Evolutionary conservation across 2,797 vertebrate species (phyloP), one percentile per base, ranked within the genome.

Genomic region (Melanotaenia parkinsoni): DNA sequence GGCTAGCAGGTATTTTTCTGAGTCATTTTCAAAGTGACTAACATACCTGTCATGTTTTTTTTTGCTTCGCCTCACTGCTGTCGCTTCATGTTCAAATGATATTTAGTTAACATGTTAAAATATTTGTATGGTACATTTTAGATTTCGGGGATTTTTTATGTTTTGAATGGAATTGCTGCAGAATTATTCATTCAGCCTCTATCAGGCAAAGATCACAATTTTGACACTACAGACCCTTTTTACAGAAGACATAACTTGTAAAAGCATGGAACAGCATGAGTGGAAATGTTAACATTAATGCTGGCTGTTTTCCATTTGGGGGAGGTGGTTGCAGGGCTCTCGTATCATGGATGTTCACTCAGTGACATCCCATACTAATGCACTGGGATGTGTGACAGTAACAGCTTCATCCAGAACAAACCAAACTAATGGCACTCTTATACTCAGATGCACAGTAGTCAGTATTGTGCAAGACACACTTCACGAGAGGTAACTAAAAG

Each of bases 1-100:
- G 22, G 70, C 81, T 64, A 28, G 63, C 64, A 67, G 79, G 72
- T 58, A 63, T 88, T 74, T 30, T 72, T 47, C 72, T 86, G 79
- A 86, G 76, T 86, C 81, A 83, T 72, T 81, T 72, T 75, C 12
- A 78, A 80, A 75, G 67, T 89, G 81, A 90, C 84, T 88, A 81
- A 87, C 51, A 16, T 76, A 63, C 43, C 62, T 56, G 60, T 82
- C 78, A 74, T 72, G 72, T 61, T 40, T 82, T 13, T 40, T 51
- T 53, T 76, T 82, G 45, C 40, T 69, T 47, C 32, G 54, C 3
- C 51, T 61, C 56, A 66, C 54, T 56, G 69, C 70, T 81, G 78
- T 86, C 67, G 37, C 58, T 81, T 89, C 59, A 67, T 5, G 58
- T 89, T 83, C 24, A 43, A 57, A 83, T 81, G 71, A 71, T 67